phyloP scores from a whole-genome alignment of 2,888 invertebrate genomes.

The Orthosia gothica region DNA sequence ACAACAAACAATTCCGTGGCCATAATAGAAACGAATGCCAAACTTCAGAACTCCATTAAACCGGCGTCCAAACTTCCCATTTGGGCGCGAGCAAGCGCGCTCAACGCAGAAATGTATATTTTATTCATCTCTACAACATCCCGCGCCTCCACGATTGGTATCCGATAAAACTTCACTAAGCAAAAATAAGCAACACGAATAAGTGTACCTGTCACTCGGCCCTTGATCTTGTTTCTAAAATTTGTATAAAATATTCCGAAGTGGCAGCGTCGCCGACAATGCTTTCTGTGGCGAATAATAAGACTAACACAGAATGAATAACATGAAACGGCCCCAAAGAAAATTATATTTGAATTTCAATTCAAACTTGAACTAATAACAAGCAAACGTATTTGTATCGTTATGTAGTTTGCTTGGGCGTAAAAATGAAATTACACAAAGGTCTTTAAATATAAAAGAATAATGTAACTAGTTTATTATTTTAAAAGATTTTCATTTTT shows the following conservation, averaged over 20 bases:
- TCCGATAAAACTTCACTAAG: constrained; percentile 87
- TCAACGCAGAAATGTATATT: constrained; percentile 87
- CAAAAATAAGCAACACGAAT: constrained; percentile 89
- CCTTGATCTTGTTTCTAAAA: constrained; percentile 91
- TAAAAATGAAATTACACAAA: neutral
- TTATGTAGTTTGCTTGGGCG: constrained; percentile 8
- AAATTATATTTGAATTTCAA: constrained; percentile 77
- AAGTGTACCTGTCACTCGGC: constrained; percentile 90
- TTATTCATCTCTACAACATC: constrained; percentile 88
- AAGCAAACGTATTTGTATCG: constrained; percentile 34
- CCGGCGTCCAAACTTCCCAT: constrained; percentile 86
- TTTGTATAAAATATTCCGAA: constrained; percentile 91
- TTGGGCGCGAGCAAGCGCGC: constrained; percentile 83
- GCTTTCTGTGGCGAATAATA: constrained; percentile 82
- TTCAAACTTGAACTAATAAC: constrained; percentile 68
- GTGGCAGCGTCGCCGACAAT: constrained; percentile 85
- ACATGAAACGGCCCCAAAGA: constrained; percentile 71
- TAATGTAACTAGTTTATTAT: neutral
- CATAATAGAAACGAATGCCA: constrained; percentile 88
- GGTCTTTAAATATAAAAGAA: neutral
- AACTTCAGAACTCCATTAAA: constrained; percentile 89
- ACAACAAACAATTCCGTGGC: constrained; percentile 85
- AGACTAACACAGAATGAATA: constrained; percentile 79
- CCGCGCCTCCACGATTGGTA: constrained; percentile 86
- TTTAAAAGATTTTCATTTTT: no score